Evolutionary conservation across 2,888 invertebrate genomes (phyloP).

Genomic region (Beris morrisii): DNA sequence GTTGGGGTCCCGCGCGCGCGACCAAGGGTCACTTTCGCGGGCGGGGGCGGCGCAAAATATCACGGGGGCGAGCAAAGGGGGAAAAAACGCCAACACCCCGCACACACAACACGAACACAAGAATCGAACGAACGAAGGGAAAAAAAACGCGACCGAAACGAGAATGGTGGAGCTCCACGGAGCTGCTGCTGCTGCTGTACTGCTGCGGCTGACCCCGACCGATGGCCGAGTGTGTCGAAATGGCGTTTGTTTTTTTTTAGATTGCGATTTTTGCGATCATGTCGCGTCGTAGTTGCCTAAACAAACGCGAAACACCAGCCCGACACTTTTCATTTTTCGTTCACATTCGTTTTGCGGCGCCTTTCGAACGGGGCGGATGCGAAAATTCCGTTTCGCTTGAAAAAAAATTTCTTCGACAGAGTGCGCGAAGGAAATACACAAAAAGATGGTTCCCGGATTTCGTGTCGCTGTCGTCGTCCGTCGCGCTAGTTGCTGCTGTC

Average conservation of each 20-base stretch:
- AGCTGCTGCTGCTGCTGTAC: slow-evolving; percentile 13
- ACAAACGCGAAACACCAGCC: slow-evolving; percentile 9
- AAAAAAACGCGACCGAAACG: slow-evolving; percentile 10
- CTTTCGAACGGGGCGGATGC: slow-evolving; percentile 38
- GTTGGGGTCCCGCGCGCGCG: too few relatives aligned
- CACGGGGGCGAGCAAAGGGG: too few relatives aligned
- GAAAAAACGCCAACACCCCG: slow-evolving; percentile 23
- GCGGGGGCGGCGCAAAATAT: too few relatives aligned
- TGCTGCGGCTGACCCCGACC: background rate
- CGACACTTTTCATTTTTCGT: slow-evolving; percentile 4
- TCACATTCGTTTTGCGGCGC: slow-evolving; percentile 14
- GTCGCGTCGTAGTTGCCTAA: slow-evolving; percentile 1
- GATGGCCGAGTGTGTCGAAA: slow-evolving; percentile 13
- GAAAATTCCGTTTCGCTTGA: slow-evolving; percentile 34
- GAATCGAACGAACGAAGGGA: background rate
- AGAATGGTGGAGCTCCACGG: slow-evolving; percentile 26
- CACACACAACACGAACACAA: too few relatives aligned
- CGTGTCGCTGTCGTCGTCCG: slow-evolving; percentile 24
- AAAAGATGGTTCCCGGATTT: slow-evolving; percentile 46
- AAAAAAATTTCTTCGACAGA: slow-evolving; percentile 39
- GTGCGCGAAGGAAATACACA: slow-evolving; percentile 33
- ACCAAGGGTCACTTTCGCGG: too few relatives aligned
- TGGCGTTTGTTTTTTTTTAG: slow-evolving; percentile 16
- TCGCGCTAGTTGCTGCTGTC: background rate
- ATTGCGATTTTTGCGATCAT: slow-evolving; percentile 26